Base-by-base conservation (phyloP, 2,797 vertebrate genomes). In the Myioborus melanocephalus region DNA sequence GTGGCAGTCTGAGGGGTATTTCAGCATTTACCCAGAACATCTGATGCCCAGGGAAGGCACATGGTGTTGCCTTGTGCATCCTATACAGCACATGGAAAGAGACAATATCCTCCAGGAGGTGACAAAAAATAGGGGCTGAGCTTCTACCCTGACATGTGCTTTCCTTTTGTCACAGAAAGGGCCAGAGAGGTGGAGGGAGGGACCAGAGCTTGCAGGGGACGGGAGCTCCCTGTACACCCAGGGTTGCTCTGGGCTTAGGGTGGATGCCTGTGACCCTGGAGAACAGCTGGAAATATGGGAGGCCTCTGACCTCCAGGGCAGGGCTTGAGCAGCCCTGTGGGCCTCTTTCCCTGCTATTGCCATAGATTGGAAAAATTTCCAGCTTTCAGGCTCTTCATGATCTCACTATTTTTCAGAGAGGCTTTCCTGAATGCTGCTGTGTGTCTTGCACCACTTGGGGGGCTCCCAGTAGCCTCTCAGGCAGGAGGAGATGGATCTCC, bases 271-370 rank as follows among this genome's bases (percentile, higher is more conserved):
- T 26, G 30, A 49, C 15, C 24, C 14, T 63, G 50, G 41, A 52
- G 60, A 72, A 12, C 3, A 28, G 7, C 7, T n/a, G 27, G 55
- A 83, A 47, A 11, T 41, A n/a, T 20, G 21, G 22, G 26, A 56
- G 32, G 5, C 35, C 34, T 70, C 11, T 14, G n/a, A 52, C 23
- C 43, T 41, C 39, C 14, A 12, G 32, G 34, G n/a, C 46, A 71
- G 61, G 37, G 13, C 52, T 76, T 7, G 3, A 35, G 34, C 43
- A 71, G 55, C 37, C 1, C 0, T n/a, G 32, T n/a, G 66, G 23
- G n/a, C 24, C 66, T 5, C 41, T 77, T 24, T 4, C 27, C 14
- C 66, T 6, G 1, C 14, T 66, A 56, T 17, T 1, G 0, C 15
- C 18, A 16, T 47, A 14, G 8, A 27, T 16, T 56, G 26, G 56